Base-by-base conservation (phyloP, 2,113 vertebrate genomes). In the Amphiprion percula region DNA sequence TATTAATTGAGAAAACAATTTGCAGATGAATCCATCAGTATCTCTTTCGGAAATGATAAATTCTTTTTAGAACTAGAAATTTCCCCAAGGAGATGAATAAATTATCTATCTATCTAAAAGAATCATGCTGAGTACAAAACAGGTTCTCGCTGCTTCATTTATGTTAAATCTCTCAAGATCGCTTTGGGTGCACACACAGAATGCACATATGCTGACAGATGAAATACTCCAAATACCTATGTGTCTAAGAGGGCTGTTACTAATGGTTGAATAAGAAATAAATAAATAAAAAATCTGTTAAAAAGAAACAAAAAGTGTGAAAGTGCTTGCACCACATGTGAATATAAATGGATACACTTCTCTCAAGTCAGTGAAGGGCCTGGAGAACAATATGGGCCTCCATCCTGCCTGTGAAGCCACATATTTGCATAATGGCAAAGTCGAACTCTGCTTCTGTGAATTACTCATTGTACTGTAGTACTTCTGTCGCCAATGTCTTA, bases 351-450 rank as follows among this genome's bases (percentile, higher is more conserved):
- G 46, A 21, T 60, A 21, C 21, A 23, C 0, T 8, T 28, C n/a
- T 50, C 9, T 17, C 0, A 28, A n/a, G 21, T 52, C 15, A 55
- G 15, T 62, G 12, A 0, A 69, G 56, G 19, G 28, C 41, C 26
- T 0, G 3, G 10, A 4, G 33, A 28, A 56, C 28, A 65, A 46
- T 37, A 64, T 39, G 59, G n/a, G n/a, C 79, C 33, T 23, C 4
- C 10, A 39, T 68, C 19, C 24, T 14, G 5, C 16, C 17, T 9
- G 19, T 28, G 12, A 47, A 66, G 23, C n/a, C 49, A 46, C 0
- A 74, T 15, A 52, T 80, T 78, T 81, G 71, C 70, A 85, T 79
- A 54, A 70, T 50, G n/a, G 58, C 47, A 50, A 16, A n/a, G n/a
- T 62, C 70, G 67, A 75, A 68, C n/a, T 68, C 17, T 21, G 15